Evolutionary conservation across 2,797 vertebrate genomes (phyloP), one percentile per base, ranked within the genome.

Genomic region (Brachymystax lenok): DNA sequence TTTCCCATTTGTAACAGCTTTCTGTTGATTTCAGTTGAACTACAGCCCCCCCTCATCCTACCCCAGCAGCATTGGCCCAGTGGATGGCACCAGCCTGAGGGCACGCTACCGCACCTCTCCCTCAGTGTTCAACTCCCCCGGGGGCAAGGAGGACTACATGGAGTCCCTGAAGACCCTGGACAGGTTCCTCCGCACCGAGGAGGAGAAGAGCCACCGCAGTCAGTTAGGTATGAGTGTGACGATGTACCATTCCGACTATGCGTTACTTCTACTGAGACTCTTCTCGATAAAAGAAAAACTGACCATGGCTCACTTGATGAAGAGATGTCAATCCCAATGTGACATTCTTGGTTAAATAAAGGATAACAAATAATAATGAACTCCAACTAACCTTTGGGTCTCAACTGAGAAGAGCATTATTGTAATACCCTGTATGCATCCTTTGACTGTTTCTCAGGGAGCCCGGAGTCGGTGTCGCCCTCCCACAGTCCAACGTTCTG

Each of bases 401-500:
- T 40, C 40, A 40, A 40, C 40, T 40, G 40, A 10, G 40, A 40
- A 16, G 4, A 56, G 17, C 54, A 56, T 17, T 56, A 19, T 56
- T n/a, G 54, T 56, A n/a, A 56, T n/a, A 59, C 64, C 27, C 61
- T 50, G 27, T 19, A 7, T 59, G 27, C 46, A 54, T 13, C 35
- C 14, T 67, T 67, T 67, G 1, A 12, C 16, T 76, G n/a, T 69
- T 24, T 27, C 28, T 63, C 80, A 99, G 98, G 97, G 35, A 97
- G 96, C 85, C 96, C 98, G 1, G 98, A 99, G 81, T 95, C 96
- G 5, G 91, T 93, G 8, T 97, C 97, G 17, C 95, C 96, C 0
- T 95, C 91, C 54, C 94, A 94, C 91, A 98, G 97, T 80, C 96
- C 97, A 1, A 96, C 96, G 0, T 98, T 99, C 64, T 99, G 98